A percentile compares a stretch with the other conserved stretches of the same genome.
Conservation (phyloP, 2,888 invertebrate genomes). For the Macrostomum cliftonense region DNA sequence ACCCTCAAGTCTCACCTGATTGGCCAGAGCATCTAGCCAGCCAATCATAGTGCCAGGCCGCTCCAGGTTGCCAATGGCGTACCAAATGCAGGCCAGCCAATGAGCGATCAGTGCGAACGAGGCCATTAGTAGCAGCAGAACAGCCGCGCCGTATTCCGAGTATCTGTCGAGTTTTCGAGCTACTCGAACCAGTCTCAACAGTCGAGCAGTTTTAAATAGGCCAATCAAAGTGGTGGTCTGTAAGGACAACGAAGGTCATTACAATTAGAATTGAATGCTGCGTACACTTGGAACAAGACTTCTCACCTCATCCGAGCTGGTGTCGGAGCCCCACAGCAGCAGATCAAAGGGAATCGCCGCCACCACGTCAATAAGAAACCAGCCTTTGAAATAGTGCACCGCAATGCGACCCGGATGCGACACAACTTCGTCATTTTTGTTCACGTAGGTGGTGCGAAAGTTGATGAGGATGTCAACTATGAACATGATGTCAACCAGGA, state of each 20-base stretch:
- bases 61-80: slow-evolving; percentile 56
- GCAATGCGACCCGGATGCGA: slow-evolving; percentile 92
- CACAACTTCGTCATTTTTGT: slow-evolving; percentile 87
- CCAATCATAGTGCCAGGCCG: slow-evolving; percentile 68
- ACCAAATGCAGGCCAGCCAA: slow-evolving; percentile 97
- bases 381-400: slow-evolving; percentile 88
- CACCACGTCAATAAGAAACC: slow-evolving; percentile 95
- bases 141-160: slow-evolving; percentile 97
- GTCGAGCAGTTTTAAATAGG: slow-evolving; percentile 89
- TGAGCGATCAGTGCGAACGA: slow-evolving; percentile 99
- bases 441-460: slow-evolving; percentile 95
- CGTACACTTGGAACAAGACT: no score
- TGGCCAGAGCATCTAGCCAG: slow-evolving; percentile 82
- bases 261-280: slow-evolving; percentile 15
- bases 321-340: slow-evolving; percentile 72
- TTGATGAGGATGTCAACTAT: slow-evolving; percentile 97
- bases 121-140: slow-evolving; percentile 77
- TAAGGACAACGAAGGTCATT: slow-evolving; percentile 47
- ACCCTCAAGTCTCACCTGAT: slow-evolving; percentile 23
- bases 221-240: slow-evolving; percentile 61
- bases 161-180: slow-evolving; percentile 96
- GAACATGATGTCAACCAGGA: slow-evolving; percentile 66
- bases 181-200: slow-evolving; percentile 83
- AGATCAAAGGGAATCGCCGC: slow-evolving; percentile 97
- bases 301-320: slow-evolving; percentile 66